Percentiles rank a stretch among this genome's conserved stretches.
These are phyloP conservation scores for Hymenochirus boettgeri DNA, from an alignment of 2,113 vertebrate genomes.

Conservation along the genomic window DNA sequence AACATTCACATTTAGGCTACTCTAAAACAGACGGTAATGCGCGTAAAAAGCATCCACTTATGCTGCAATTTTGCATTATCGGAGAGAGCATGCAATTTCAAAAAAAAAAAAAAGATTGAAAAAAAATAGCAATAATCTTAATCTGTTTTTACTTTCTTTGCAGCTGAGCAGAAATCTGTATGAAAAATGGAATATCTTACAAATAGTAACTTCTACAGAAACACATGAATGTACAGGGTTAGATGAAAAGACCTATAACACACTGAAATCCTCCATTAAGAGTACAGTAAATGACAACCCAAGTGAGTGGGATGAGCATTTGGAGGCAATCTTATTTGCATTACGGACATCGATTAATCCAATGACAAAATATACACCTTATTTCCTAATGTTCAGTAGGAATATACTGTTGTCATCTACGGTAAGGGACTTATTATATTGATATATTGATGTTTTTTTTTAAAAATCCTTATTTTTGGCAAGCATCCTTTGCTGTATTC, in stretches of 20 bases:
- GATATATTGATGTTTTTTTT: no score
- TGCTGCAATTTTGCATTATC: no score
- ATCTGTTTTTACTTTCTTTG: background rate
- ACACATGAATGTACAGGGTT: slow-evolving; percentile 56
- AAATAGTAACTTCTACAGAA: slow-evolving; percentile 63
- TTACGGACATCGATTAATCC: slow-evolving; percentile 75
- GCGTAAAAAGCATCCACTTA: no score
- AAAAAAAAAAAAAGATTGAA: no score
- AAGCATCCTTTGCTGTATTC: no score
- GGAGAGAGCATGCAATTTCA: no score
- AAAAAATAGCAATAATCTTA: no score
- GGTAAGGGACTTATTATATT: no score
- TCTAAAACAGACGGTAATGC: no score
- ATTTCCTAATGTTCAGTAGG: slow-evolving; percentile 82
- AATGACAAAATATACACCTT: slow-evolving; percentile 74
- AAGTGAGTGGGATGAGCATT: slow-evolving; percentile 71
- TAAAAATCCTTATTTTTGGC: background rate
- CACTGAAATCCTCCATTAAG: slow-evolving; percentile 69
- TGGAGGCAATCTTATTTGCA: slow-evolving; percentile 73
- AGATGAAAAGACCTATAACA: slow-evolving; percentile 54
- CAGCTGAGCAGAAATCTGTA: slow-evolving; percentile 71
- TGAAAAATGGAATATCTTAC: slow-evolving; percentile 70
- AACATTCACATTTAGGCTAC: no score
- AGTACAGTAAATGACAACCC: slow-evolving; percentile 70
- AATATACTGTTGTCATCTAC: slow-evolving; percentile 58